Conservation (phyloP, 2,888 invertebrate genomes). For the Uloborus plumipes region DNA sequence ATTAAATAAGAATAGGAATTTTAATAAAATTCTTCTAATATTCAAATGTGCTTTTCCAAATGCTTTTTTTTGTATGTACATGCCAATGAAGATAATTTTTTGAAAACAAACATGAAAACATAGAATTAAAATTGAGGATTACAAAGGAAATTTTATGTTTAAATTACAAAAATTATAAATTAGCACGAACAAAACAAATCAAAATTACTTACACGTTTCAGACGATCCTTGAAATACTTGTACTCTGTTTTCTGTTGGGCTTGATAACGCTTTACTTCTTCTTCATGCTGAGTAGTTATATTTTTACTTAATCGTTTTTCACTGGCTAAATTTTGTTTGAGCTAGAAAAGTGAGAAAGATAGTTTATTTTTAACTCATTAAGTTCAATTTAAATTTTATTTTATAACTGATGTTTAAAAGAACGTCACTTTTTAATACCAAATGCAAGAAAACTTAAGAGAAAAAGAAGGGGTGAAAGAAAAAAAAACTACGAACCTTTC, state of each 20-base stretch:
- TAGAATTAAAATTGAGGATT: no score
- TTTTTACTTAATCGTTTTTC: conserved; percentile 95
- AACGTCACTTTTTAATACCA: not conserved
- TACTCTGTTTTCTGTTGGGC: conserved; percentile 96
- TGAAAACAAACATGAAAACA: no score
- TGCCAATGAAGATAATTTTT: no score
- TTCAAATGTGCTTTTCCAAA: no score
- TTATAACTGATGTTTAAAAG: not conserved
- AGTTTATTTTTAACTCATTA: no score
- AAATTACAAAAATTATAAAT: no score
- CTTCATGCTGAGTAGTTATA: conserved; percentile 88
- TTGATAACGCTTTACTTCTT: conserved; percentile 91
- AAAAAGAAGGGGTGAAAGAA: not conserved
- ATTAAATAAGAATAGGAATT: no score
- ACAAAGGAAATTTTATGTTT: no score
- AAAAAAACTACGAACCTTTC: conserved; percentile 71
- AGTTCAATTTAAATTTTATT: no score
- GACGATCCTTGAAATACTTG: conserved; percentile 91
- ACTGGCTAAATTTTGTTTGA: conserved; percentile 87
- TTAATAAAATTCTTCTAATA: no score
- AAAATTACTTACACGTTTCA: conserved; percentile 78
- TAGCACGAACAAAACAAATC: no score
- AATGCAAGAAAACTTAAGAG: not conserved
- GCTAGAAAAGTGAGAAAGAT: conserved; percentile 73
- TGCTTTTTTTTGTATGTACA: no score